Percentiles rank a stretch among this genome's conserved stretches.
These are phyloP conservation scores for Tetramorium simillimum DNA, from an alignment of 1,140 invertebrate genomes.

Conservation along the genomic window DNA sequence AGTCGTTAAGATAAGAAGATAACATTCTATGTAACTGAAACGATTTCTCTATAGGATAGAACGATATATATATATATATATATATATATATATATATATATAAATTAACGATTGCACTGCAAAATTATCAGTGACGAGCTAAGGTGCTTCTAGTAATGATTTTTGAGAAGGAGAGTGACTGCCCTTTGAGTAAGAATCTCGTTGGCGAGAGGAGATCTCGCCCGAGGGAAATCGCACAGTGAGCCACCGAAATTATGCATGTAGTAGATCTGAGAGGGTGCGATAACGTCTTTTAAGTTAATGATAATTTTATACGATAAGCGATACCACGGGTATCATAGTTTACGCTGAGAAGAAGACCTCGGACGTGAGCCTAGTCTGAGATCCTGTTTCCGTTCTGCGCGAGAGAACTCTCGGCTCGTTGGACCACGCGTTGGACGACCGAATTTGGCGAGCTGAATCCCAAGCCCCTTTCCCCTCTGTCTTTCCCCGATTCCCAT, in stretches of 20 bases:
- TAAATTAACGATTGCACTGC: conserved; percentile 40
- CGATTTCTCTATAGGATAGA: not conserved
- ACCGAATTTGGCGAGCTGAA: conserved; percentile 29
- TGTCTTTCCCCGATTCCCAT: not conserved
- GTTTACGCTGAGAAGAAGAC: conserved; percentile 71
- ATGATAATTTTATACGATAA: conserved; percentile 72
- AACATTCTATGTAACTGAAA: conserved; percentile 1
- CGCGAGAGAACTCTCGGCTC: conserved; percentile 53
- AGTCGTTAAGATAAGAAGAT: conserved; percentile 2
- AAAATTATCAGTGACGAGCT: conserved; percentile 40
- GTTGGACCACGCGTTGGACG: not conserved
- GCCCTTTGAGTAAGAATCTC: conserved; percentile 54
- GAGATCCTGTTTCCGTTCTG: conserved; percentile 77
- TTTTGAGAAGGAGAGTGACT: conserved; percentile 22
- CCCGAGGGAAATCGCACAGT: conserved; percentile 53
- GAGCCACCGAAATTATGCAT: conserved; percentile 43
- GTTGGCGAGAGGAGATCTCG: conserved; percentile 52
- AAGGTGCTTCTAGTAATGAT: conserved; percentile 18
- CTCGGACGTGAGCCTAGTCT: conserved; percentile 80
- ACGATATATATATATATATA: not conserved
- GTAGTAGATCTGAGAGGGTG: conserved; percentile 74
- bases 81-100: too few relatives aligned
- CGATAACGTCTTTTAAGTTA: conserved; percentile 65
- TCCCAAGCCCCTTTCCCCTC: not conserved
- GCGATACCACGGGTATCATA: conserved; percentile 60